A percentile compares a stretch with the other conserved stretches of the same genome.
phyloP scores from a whole-genome alignment of 2,113 vertebrate species.

The Dolichallabes microphthalmus region DNA sequence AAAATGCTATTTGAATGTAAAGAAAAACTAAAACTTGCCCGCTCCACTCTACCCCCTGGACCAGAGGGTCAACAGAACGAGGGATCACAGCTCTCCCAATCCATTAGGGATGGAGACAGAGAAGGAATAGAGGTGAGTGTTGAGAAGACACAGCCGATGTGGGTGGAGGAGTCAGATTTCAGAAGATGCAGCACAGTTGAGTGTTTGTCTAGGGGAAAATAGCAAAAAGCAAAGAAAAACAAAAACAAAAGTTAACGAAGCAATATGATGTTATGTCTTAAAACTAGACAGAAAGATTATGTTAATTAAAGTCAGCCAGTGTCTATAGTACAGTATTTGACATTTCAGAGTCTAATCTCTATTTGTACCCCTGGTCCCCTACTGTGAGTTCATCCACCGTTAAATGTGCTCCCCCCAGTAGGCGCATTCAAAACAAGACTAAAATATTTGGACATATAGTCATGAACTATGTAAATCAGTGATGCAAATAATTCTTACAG shows the following conservation, averaged over 20 bases:
- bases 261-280: neutral
- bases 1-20: slow-evolving; percentile 54
- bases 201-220: slow-evolving; percentile 40
- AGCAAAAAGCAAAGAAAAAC: too few relatives aligned
- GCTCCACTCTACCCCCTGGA: slow-evolving; percentile 68
- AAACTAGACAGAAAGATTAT: slow-evolving; percentile 27
- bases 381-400: neutral
- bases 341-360: neutral
- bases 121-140: slow-evolving; percentile 7
- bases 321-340: slow-evolving; percentile 9
- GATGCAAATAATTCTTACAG: slow-evolving; percentile 48
- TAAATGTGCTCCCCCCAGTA: slow-evolving; percentile 7
- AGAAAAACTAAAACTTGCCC: slow-evolving; percentile 62
- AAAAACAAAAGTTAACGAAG: slow-evolving; percentile 23
- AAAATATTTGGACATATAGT: slow-evolving; percentile 31
- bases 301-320: slow-evolving; percentile 6
- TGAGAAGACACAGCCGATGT: neutral
- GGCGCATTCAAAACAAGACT: neutral
- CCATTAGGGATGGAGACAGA: slow-evolving; percentile 59
- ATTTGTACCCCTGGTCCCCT: neutral
- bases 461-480: slow-evolving; percentile 36
- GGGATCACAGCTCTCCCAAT: slow-evolving; percentile 55
- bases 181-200: slow-evolving; percentile 22
- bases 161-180: slow-evolving; percentile 37
- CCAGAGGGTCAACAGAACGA: slow-evolving; percentile 67